Evolutionary conservation across 1,140 invertebrate genomes (phyloP).

Genomic region (Lysiphlebus fabarum): DNA sequence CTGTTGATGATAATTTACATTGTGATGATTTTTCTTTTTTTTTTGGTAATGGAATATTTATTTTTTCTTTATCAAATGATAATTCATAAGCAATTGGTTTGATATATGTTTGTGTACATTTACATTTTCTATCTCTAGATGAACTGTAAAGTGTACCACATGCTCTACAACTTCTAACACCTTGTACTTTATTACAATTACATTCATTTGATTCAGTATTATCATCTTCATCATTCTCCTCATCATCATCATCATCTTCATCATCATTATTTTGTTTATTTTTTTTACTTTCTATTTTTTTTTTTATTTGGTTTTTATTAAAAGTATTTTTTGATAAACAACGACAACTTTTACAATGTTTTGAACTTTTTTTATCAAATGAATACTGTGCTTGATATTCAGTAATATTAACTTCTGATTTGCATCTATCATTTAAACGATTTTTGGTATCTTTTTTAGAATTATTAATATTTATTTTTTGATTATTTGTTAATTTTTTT

Average conservation of each 20-base stretch:
- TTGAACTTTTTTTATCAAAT: not conserved
- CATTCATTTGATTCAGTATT: not conserved
- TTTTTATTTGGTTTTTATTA: constrained; percentile 2
- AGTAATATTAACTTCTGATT: constrained; percentile 29
- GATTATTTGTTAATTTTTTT: not conserved
- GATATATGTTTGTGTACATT: constrained; percentile 39
- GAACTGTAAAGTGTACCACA: constrained; percentile 42
- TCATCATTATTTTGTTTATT: not conserved
- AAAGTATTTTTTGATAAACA: not conserved
- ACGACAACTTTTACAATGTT: constrained; percentile 4
- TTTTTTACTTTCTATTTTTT: not conserved
- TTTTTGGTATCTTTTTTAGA: constrained; percentile 48
- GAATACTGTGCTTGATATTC: constrained; percentile 6
- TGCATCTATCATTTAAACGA: constrained; percentile 42
- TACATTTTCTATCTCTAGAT: constrained; percentile 31
- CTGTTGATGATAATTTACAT: too few species aligned
- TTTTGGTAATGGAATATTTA: constrained; percentile 6
- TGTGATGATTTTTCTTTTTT: not conserved
- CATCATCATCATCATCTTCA: not conserved
- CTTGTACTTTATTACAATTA: not conserved
- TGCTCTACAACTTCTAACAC: constrained; percentile 29
- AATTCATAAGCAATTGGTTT: constrained; percentile 51
- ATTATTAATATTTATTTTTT: not conserved
- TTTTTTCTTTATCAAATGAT: constrained; percentile 34
- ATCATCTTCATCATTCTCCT: not conserved